Evolutionary conservation across 2,113 vertebrate genomes (phyloP).

Genomic region (Seriola rivoliana): DNA sequence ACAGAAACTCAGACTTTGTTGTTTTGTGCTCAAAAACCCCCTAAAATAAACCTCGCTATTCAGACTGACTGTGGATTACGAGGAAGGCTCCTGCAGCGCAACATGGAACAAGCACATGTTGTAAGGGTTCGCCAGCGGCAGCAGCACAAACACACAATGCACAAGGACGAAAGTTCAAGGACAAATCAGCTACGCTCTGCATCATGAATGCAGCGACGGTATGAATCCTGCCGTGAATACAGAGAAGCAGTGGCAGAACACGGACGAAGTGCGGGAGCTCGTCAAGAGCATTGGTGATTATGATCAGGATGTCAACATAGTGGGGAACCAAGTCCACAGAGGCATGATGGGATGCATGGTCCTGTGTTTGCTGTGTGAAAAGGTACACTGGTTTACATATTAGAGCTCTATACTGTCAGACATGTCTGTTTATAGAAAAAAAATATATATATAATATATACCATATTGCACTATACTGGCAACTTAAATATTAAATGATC

Average conservation of each 20-base stretch:
- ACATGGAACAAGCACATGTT: constrained; percentile 20
- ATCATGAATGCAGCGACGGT: constrained; percentile 30
- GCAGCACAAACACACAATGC: constrained; percentile 11
- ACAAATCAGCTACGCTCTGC: constrained; percentile 33
- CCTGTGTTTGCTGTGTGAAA: background rate
- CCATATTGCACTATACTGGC: background rate
- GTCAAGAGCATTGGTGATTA: background rate
- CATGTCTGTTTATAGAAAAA: too few species aligned
- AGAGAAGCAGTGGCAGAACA: constrained; percentile 43
- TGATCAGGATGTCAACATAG: too few species aligned
- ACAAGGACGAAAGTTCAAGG: constrained; percentile 61
- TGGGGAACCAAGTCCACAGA: background rate
- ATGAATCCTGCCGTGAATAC: constrained; percentile 56
- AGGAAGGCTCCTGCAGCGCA: constrained; percentile 6
- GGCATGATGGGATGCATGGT: background rate
- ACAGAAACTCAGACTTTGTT: background rate
- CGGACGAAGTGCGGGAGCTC: background rate
- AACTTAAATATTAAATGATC: too few species aligned
- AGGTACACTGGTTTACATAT: background rate
- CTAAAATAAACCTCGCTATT: constrained; percentile 10
- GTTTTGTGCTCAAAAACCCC: background rate
- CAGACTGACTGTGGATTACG: background rate
- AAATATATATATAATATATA: too few species aligned
- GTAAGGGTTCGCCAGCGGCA: background rate
- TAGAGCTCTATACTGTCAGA: background rate